These are phyloP conservation scores for Watsonalla cultraria DNA, from an alignment of 2,888 invertebrate species.

Conservation along the genomic window DNA sequence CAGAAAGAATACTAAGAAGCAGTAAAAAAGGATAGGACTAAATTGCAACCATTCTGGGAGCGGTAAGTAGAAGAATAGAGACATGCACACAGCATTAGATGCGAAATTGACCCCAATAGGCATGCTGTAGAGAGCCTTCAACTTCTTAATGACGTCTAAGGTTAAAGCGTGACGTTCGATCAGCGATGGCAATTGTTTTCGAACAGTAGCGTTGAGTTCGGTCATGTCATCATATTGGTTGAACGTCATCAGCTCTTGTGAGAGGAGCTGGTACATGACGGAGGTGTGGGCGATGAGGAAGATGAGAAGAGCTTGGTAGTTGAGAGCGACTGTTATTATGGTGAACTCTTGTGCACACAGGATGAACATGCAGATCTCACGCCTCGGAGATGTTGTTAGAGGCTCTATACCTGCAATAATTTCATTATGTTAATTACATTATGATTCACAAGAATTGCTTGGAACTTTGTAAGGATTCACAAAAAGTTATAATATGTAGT, in stretches of 20 bases:
- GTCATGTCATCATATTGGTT: slow-evolving; percentile 22
- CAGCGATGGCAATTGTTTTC: slow-evolving; percentile 32
- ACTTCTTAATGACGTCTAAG: slow-evolving; percentile 35
- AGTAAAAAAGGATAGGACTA: slow-evolving; percentile 48
- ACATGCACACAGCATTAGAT: slow-evolving; percentile 51
- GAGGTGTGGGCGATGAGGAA: slow-evolving; percentile 57
- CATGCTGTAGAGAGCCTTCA: slow-evolving; percentile 50
- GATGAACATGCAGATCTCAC: slow-evolving; percentile 43
- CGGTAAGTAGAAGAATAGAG: slow-evolving; percentile 51
- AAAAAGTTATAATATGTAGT: too few species aligned
- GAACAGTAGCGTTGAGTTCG: slow-evolving; percentile 26
- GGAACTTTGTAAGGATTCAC: too few species aligned
- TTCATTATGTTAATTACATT: too few species aligned
- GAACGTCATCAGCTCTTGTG: slow-evolving; percentile 44
- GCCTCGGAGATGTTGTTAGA: slow-evolving; percentile 39
- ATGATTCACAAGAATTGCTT: too few species aligned
- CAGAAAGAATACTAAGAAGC: slow-evolving; percentile 54
- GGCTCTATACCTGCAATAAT: slow-evolving; percentile 49
- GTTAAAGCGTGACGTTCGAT: slow-evolving; percentile 42
- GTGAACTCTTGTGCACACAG: slow-evolving; percentile 38
- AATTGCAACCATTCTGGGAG: slow-evolving; percentile 48
- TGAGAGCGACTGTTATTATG: slow-evolving; percentile 40
- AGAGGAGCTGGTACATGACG: slow-evolving; percentile 47
- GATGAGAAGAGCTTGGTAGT: slow-evolving; percentile 52
- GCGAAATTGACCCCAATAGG: slow-evolving; percentile 61